Base-by-base conservation (phyloP, 2,888 invertebrate genomes). In the Myopa tessellatipennis region DNA sequence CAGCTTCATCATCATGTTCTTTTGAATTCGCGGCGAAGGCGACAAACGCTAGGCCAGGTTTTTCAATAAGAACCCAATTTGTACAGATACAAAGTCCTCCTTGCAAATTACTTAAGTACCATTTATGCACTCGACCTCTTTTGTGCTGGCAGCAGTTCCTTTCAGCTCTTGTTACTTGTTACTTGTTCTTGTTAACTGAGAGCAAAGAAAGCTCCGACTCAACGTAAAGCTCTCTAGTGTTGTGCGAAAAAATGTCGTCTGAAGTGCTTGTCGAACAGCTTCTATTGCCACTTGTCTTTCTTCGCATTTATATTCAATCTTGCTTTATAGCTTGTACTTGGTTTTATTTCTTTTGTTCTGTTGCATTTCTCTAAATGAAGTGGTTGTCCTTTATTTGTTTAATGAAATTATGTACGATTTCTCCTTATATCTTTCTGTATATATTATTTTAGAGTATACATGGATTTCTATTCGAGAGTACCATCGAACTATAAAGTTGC, bases 41-140 rank as follows among this genome's bases (percentile, higher is more conserved):
- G 10, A 26, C 34, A 26, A 4, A 18, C n/a, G 26, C 6, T 34
- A 14, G 34, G 36, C 60, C 5, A 60, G 12, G 6, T 36, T 6
- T 65, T 16, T 8, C 65, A 12, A 70, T 12, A 36, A 55, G n/a
- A 34, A 70, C 55, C 26, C 34, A 34, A 70, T 50, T 70, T 70
- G 36, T 34, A 34, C 55, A 12, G 70, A 70, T 8, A 67, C 18
- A 55, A 34, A 70, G 70, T 70, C 55, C 70, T 70, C 55, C 34
- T 55, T 55, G 26, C 70, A 69, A 50, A 50, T 69, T 69, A 69
- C 10, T 69, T 69, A 52, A 69, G 69, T 55, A 52, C 16, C 70
- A 34, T 55, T 70, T 14, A 34, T 8, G 52, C 70, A 70, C 52
- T 34, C 36, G 70, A 70, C 70, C 55, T 18, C 36, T 52, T 70